phyloP scores from a whole-genome alignment of 2,113 vertebrate species.

The Oxygymnocypris stewartii region DNA sequence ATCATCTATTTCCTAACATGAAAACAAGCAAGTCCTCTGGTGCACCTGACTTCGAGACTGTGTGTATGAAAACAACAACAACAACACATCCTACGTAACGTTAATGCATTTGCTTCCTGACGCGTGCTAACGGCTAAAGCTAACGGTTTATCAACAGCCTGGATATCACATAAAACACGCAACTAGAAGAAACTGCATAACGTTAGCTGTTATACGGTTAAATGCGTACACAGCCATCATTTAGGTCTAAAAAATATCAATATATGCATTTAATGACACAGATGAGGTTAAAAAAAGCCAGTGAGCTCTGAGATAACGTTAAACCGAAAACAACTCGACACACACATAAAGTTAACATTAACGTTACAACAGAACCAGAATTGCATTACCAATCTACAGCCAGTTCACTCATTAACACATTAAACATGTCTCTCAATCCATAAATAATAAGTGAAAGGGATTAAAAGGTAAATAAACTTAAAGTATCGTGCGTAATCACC shows the following conservation, averaged over 20 bases:
- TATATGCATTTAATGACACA: neutral
- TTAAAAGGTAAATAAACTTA: neutral
- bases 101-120: neutral
- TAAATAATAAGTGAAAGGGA: neutral
- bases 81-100: neutral
- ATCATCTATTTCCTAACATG: neutral
- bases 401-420: neutral
- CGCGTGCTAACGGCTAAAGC: slow-evolving; percentile 27
- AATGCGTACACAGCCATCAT: neutral
- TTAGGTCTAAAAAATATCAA: neutral
- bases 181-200: neutral
- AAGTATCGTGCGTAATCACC: slow-evolving; percentile 67
- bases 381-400: neutral
- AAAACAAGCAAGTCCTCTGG: neutral
- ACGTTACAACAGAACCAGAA: neutral
- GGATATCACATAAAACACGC: neutral
- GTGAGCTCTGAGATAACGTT: neutral
- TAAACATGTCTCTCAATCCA: neutral
- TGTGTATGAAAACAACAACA: neutral
- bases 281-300: neutral
- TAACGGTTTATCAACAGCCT: slow-evolving; percentile 22
- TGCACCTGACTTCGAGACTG: neutral
- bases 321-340: neutral
- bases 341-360: neutral
- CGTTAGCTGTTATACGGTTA: neutral